Conservation (phyloP, 2,888 invertebrate genomes). For the Heliothis peltigera region DNA sequence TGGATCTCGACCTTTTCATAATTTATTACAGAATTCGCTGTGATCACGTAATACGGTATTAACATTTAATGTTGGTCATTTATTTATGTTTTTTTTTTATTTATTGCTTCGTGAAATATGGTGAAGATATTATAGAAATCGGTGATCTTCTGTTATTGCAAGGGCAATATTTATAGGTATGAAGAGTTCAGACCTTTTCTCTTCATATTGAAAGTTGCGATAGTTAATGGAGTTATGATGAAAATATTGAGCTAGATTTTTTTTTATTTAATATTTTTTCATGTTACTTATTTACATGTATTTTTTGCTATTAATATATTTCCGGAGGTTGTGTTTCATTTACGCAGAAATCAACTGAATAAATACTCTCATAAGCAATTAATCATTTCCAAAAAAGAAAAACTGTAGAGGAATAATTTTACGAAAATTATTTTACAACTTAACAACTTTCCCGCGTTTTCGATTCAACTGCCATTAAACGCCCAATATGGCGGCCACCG, state of each 20-base stretch:
- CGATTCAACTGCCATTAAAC: conserved; percentile 52
- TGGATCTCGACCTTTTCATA: conserved; percentile 41
- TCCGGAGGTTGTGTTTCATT: too few relatives aligned
- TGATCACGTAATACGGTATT: conserved; percentile 42
- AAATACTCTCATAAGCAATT: neutral
- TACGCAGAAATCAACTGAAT: too few relatives aligned
- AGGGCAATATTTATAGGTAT: neutral
- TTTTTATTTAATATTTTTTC: too few relatives aligned
- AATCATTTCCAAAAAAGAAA: neutral
- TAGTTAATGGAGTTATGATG: too few relatives aligned
- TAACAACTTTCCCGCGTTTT: conserved; percentile 39
- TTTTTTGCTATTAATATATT: too few relatives aligned
- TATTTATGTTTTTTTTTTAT: conserved; percentile 36
- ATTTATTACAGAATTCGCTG: conserved; percentile 52
- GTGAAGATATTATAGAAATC: conserved; percentile 30
- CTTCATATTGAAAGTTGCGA: too few relatives aligned
- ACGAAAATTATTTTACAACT: conserved; percentile 23
- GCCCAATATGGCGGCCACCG: conserved; percentile 58
- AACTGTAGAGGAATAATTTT: conserved; percentile 5
- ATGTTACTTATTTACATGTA: too few relatives aligned
- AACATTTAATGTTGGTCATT: conserved; percentile 53
- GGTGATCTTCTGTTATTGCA: conserved; percentile 10
- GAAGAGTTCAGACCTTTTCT: neutral
- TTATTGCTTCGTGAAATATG: conserved; percentile 25
- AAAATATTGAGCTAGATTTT: too few relatives aligned